Percentiles rank a stretch among this genome's conserved stretches.
These are phyloP conservation scores for Papilio glaucus DNA, from an alignment of 1,140 invertebrate species.

Conservation along the genomic window DNA sequence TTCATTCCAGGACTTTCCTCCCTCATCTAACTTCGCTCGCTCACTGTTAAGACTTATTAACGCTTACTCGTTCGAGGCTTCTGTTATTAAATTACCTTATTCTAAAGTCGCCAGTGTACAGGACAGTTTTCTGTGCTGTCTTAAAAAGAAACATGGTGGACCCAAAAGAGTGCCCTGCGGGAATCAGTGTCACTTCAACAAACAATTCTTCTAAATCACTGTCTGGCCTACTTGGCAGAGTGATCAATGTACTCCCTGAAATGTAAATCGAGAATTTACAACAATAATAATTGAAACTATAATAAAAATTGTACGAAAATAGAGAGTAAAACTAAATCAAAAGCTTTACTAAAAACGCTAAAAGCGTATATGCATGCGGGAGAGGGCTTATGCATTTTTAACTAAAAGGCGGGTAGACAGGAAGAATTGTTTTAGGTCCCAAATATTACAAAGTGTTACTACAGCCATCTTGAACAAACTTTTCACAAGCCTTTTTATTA, in stretches of 20 bases:
- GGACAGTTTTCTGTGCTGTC: slow-evolving; percentile 72
- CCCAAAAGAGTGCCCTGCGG: slow-evolving; percentile 89
- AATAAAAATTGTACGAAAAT: not conserved
- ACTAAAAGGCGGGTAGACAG: too few species aligned
- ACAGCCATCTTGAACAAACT: too few species aligned
- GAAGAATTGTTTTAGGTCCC: too few species aligned
- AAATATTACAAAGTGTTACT: too few species aligned
- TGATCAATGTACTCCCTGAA: slow-evolving; percentile 63
- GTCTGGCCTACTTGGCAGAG: slow-evolving; percentile 39
- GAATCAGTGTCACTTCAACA: slow-evolving; percentile 85
- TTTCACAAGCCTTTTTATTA: too few species aligned
- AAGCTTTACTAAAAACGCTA: slow-evolving; percentile 16
- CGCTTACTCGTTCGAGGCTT: not conserved
- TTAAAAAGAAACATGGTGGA: slow-evolving; percentile 90
- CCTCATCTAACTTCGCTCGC: too few species aligned
- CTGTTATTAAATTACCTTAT: slow-evolving; percentile 42
- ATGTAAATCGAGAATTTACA: slow-evolving; percentile 35
- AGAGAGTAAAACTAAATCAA: not conserved
- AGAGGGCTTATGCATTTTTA: too few species aligned
- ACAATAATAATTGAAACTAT: not conserved
- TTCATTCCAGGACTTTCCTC: too few species aligned
- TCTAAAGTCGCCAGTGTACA: slow-evolving; percentile 90
- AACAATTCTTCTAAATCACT: slow-evolving; percentile 45
- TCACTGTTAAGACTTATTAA: too few species aligned
- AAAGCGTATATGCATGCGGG: not conserved